phyloP scores from a whole-genome alignment of 2,113 vertebrate species.

The Bujurquina vittata region DNA sequence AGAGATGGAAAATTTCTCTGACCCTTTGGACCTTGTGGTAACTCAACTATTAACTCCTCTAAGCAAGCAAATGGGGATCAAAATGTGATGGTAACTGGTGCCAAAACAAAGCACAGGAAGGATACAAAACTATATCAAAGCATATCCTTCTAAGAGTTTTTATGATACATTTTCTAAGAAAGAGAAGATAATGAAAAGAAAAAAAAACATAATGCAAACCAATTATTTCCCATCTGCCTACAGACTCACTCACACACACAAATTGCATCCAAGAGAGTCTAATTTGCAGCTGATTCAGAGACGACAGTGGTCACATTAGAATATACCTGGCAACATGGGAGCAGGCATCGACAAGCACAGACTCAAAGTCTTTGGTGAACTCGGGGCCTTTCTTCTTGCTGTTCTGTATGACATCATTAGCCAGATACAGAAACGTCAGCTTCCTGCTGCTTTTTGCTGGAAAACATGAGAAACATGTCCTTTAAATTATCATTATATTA shows the following conservation, averaged over 20 bases:
- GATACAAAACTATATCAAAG: not conserved
- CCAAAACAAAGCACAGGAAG: not conserved
- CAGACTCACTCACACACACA: not conserved
- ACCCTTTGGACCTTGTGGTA: too few species aligned
- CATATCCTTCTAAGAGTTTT: not conserved
- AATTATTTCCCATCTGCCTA: not conserved
- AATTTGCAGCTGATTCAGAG: not conserved
- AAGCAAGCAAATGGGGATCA: not conserved
- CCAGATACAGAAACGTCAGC: constrained; percentile 95
- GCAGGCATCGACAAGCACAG: constrained; percentile 95
- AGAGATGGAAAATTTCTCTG: too few species aligned
- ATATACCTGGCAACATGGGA: constrained; percentile 95
- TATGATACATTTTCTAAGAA: not conserved
- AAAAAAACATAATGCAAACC: not conserved
- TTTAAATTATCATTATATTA: not conserved
- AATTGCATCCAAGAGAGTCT: not conserved
- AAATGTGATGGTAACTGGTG: not conserved
- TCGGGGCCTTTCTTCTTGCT: constrained; percentile 99
- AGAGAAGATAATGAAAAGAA: too few species aligned
- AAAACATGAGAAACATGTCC: constrained; percentile 10
- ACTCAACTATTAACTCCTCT: too few species aligned
- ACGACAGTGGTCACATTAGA: not conserved
- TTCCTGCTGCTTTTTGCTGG: constrained; percentile 93
- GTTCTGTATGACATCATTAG: constrained; percentile 99
- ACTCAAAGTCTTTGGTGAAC: constrained; percentile 95